Base-by-base conservation (phyloP, 2,113 vertebrate genomes). In the Elaphurus davidianus region DNA sequence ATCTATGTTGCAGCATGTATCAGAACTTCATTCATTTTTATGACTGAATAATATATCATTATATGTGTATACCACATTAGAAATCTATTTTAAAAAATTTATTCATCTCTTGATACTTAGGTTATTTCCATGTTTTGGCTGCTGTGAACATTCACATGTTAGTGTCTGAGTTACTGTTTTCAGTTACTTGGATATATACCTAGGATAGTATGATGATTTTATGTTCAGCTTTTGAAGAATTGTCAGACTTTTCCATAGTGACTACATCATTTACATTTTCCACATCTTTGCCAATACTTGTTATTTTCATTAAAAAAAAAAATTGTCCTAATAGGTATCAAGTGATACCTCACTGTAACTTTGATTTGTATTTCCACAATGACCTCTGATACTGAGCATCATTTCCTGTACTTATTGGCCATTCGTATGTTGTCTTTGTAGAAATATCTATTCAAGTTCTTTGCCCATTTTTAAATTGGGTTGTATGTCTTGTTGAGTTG, bases 401-500 rank as follows among this genome's bases (percentile, higher is more conserved):
- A 50, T 92, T 83, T 82, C n/a, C 52, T 91, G 54, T 57, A 27
- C 55, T 50, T 92, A 40, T 59, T 76, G 36, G 47, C 33, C 33
- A 82, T 91, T 87, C 60, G 13, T 85, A 9, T 91, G n/a, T 94
- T 55, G 47, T 87, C 59, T 87, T 62, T 94, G 36, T 54, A 74
- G 76, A 87, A 87, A 36, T 94, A 14, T 54, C 25, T 78, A 14
- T 78, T 87, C 5, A 91, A 87, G 71, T 90, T 21, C n/a, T 84
- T 97, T 62, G 30, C 33, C 82, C n/a, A 76, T 95, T 84, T 91
- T 91, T 30, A 95, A 93, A 85, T 82, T 86, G 33, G 36, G 33
- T 74, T 97, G 54, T 45, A 60, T 95, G 50, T 94, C n/a, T 92
- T 91, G 6, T 96, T 93, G 71, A 92, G 47, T 91, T 93, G 13